A percentile compares a stretch with the other conserved stretches of the same genome.
Conservation (phyloP, 30 jellyfish, hydroid and myxozoan species). For the Hydractinia echinata region DNA sequence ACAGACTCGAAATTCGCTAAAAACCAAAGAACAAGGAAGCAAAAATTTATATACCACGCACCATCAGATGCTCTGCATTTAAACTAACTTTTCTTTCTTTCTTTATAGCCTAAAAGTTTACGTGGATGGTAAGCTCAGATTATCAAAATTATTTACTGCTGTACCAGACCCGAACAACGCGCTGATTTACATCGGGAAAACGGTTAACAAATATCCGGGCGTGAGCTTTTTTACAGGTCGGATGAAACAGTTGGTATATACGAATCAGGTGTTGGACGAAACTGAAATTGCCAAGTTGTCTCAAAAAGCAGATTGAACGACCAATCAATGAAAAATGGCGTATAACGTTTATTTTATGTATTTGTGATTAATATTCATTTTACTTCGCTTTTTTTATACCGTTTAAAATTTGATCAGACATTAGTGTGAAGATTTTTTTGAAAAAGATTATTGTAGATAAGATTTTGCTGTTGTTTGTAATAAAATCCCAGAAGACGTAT, state of each 20-base stretch:
- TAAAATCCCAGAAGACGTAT: too few relatives aligned
- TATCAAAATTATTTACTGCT: neutral
- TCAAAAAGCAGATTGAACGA: neutral
- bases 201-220: conserved; percentile 4
- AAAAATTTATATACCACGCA: neutral
- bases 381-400: too few relatives aligned
- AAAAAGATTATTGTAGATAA: too few relatives aligned
- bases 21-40: neutral
- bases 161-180: neutral
- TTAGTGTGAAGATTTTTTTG: too few relatives aligned
- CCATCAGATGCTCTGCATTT: neutral
- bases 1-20: neutral
- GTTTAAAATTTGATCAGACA: too few relatives aligned
- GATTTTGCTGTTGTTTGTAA: too few relatives aligned
- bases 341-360: too few relatives aligned
- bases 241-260: neutral
- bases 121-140: neutral
- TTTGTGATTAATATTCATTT: too few relatives aligned
- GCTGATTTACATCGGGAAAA: conserved; percentile 10
- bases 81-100: neutral
- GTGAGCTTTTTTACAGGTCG: neutral
- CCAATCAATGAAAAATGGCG: too few relatives aligned
- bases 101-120: conserved; percentile 6
- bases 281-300: neutral
- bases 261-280: neutral